Percentiles rank a stretch among this genome's conserved stretches.
Conservation (phyloP, 2,888 invertebrate species). For the Sphecodes monilicornis region DNA sequence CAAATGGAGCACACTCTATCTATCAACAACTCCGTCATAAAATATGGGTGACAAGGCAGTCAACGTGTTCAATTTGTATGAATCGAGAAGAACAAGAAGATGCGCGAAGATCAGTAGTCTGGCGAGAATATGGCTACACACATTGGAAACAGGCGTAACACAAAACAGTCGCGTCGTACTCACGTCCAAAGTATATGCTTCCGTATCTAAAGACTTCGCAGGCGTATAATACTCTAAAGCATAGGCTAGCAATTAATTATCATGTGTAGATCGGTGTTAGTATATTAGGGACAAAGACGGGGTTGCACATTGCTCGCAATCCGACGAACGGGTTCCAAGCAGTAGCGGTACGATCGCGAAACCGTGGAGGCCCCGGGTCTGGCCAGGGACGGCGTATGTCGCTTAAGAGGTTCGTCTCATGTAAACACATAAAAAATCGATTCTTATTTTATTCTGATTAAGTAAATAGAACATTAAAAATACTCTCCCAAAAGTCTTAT, state of each 20-base stretch:
- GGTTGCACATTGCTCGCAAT: conserved; percentile 46
- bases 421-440: no score
- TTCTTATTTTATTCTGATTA: no score
- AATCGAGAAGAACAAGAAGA: neutral
- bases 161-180: conserved; percentile 45
- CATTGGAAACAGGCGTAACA: neutral
- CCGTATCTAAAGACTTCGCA: conserved; percentile 80
- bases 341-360: conserved; percentile 35
- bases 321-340: conserved; percentile 22
- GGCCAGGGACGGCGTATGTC: conserved; percentile 36
- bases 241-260: conserved; percentile 74
- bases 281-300: conserved; percentile 46
- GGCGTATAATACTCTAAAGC: conserved; percentile 72
- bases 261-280: conserved; percentile 75
- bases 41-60: no score
- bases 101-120: neutral
- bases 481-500: no score
- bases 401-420: neutral
- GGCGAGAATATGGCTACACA: neutral
- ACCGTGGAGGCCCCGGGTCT: conserved; percentile 31
- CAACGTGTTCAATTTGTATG: neutral
- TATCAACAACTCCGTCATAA: no score
- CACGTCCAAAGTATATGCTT: conserved; percentile 78
- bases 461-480: no score
- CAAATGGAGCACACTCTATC: no score